phyloP scores from a whole-genome alignment of 1,140 invertebrate species.

The Wasmannia auropunctata region DNA sequence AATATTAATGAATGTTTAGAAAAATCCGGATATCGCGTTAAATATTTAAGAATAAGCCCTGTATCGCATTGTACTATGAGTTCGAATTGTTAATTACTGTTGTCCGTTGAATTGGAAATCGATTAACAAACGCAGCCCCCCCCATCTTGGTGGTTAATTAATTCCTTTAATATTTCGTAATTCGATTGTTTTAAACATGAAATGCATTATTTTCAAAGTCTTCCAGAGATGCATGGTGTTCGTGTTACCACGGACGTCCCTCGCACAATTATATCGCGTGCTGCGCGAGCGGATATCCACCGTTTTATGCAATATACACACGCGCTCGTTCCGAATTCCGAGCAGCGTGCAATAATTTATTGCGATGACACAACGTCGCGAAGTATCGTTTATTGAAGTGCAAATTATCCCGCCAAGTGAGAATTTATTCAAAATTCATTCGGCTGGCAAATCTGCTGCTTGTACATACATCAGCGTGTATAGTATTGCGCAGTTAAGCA shows the following conservation, averaged over 20 bases:
- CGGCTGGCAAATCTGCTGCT: neutral
- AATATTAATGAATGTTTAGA: neutral
- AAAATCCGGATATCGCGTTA: neutral
- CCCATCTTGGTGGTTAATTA: neutral
- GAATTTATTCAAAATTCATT: conserved; percentile 16
- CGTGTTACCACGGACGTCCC: neutral
- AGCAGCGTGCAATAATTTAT: conserved; percentile 8
- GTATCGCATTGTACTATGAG: neutral
- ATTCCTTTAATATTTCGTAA: neutral
- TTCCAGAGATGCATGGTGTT: neutral
- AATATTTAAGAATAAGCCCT: neutral
- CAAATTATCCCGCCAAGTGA: neutral
- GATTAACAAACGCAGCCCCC: neutral
- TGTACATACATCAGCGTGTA: neutral
- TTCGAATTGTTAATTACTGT: neutral
- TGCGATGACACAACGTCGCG: conserved; percentile 17
- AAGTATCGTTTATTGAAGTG: neutral
- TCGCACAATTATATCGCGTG: conserved; percentile 43
- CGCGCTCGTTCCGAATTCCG: neutral
- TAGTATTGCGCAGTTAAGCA: neutral
- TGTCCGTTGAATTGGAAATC: conserved; percentile 6
- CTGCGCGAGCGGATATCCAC: neutral
- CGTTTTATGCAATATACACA: conserved; percentile 35
- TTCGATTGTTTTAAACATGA: neutral
- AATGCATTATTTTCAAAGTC: neutral